phyloP scores from a whole-genome alignment of 2,888 invertebrate genomes.

The Linyphia triangularis region DNA sequence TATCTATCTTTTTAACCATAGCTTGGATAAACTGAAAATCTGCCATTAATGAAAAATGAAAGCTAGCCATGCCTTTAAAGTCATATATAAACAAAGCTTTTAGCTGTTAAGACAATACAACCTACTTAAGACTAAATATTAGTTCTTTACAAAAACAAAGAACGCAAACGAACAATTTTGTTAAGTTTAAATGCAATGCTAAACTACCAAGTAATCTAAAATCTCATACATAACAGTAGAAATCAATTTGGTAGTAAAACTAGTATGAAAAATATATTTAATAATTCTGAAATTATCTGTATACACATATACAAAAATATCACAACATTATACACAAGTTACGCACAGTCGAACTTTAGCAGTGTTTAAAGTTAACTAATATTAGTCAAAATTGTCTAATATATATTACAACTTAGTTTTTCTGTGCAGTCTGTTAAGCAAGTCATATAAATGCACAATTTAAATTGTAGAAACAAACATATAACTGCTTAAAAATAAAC shows the following conservation, averaged over 20 bases:
- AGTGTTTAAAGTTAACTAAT: slow-evolving; percentile 14
- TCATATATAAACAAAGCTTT: too few relatives aligned
- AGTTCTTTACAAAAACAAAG: too few relatives aligned
- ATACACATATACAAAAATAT: slow-evolving; percentile 58
- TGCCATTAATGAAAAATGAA: too few relatives aligned
- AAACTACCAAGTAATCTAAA: background rate
- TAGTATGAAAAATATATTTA: slow-evolving; percentile 31
- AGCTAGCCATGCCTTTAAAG: too few relatives aligned
- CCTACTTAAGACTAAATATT: too few relatives aligned
- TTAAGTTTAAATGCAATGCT: background rate
- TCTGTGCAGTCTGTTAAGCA: slow-evolving; percentile 43
- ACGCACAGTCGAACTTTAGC: slow-evolving; percentile 38
- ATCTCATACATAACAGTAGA: background rate
- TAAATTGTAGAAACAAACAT: slow-evolving; percentile 10
- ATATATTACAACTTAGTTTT: slow-evolving; percentile 24
- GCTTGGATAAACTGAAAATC: too few relatives aligned
- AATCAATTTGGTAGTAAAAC: slow-evolving; percentile 24
- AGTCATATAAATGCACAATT: slow-evolving; percentile 57
- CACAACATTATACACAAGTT: slow-evolving; percentile 51
- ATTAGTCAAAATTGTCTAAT: background rate
- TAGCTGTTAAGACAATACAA: too few relatives aligned
- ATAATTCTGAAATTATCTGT: slow-evolving; percentile 56
- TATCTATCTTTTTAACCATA: too few relatives aligned
- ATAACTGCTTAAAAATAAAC: slow-evolving; percentile 50
- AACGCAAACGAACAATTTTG: too few relatives aligned